phyloP scores from a whole-genome alignment of 1,140 invertebrate genomes.

The Drosophila paulistorum region DNA sequence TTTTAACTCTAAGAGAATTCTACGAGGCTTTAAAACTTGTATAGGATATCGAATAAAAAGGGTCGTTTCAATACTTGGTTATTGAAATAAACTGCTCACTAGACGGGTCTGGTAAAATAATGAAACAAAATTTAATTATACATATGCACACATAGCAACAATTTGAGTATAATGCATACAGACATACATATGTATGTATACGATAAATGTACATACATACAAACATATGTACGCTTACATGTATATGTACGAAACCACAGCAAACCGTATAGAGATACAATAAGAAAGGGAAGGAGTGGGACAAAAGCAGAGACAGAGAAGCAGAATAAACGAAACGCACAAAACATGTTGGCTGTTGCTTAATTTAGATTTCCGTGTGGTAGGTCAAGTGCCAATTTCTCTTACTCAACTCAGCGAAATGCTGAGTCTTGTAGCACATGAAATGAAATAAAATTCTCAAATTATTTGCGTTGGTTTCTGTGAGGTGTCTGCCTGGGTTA shows the following conservation, averaged over 20 bases:
- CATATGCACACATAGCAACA: neutral
- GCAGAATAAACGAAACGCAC: conserved; percentile 33
- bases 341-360: conserved; percentile 51
- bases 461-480: neutral
- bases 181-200: no score
- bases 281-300: neutral
- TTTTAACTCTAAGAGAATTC: no score
- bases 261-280: neutral
- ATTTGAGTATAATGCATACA: neutral
- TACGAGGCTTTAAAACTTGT: no score
- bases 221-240: neutral
- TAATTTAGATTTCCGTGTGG: conserved; percentile 77
- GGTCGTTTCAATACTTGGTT: neutral
- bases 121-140: neutral
- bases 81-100: neutral
- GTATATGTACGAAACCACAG: neutral
- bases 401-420: conserved; percentile 39
- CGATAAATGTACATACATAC: neutral
- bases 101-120: no score
- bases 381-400: conserved; percentile 77
- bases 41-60: neutral
- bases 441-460: conserved; percentile 36
- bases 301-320: neutral
- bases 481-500: neutral
- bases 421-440: conserved; percentile 39